Conservation (phyloP, 2,113 vertebrate species). For the Sinocyclocheilus anophthalmus region DNA sequence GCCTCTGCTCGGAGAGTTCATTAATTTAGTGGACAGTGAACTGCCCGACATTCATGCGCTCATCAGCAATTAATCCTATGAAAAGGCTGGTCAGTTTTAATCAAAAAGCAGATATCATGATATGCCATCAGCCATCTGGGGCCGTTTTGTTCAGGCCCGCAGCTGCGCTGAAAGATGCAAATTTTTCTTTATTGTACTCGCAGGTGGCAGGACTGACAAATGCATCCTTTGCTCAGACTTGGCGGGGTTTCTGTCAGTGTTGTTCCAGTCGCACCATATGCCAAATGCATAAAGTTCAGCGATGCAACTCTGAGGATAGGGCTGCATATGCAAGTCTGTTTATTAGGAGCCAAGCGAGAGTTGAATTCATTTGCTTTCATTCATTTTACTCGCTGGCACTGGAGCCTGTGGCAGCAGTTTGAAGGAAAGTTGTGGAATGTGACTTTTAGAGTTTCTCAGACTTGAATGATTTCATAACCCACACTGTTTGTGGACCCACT, state of each 20-base stretch:
- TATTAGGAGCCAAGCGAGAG: background rate
- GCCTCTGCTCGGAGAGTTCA: slow-evolving; percentile 13
- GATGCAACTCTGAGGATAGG: background rate
- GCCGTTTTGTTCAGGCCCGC: slow-evolving; percentile 24
- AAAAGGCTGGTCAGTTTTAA: slow-evolving; percentile 51
- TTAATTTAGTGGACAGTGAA: slow-evolving; percentile 38
- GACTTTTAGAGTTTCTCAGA: background rate
- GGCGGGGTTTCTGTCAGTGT: background rate
- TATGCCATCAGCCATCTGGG: slow-evolving; percentile 43
- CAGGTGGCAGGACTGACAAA: slow-evolving; percentile 33
- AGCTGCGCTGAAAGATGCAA: slow-evolving; percentile 23
- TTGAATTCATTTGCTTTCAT: background rate
- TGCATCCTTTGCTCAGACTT: background rate
- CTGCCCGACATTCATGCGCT: slow-evolving; percentile 49
- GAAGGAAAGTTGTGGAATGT: background rate
- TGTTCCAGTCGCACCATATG: background rate
- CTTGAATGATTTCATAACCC: background rate
- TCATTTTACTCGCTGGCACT: background rate
- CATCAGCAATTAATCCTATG: slow-evolving; percentile 54
- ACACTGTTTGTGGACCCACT: background rate
- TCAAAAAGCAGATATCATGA: slow-evolving; percentile 50
- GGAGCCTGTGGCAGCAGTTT: background rate
- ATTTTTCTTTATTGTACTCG: slow-evolving; percentile 21
- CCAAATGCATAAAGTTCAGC: slow-evolving; percentile 21
- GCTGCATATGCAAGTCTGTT: background rate